phyloP scores from a whole-genome alignment of 2,113 vertebrate genomes.

The Callipepla squamata region DNA sequence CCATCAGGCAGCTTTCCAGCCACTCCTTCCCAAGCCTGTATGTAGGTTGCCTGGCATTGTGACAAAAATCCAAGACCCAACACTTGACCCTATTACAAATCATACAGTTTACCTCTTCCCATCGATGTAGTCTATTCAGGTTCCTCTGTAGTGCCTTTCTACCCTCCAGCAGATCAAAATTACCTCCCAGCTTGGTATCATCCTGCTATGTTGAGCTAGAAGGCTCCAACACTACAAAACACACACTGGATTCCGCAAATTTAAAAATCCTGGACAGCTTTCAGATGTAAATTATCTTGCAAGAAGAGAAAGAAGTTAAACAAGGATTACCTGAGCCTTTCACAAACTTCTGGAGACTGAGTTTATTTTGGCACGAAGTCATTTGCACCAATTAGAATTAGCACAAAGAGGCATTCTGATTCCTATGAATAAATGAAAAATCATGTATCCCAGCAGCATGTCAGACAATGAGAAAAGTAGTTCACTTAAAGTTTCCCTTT shows the following conservation, averaged over 20 bases:
- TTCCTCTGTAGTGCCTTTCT: too few species aligned
- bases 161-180: too few species aligned
- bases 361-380: not conserved
- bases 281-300: not conserved
- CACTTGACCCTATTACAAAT: too few species aligned
- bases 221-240: not conserved
- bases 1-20: too few species aligned
- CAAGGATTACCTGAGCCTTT: not conserved
- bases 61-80: too few species aligned
- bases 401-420: not conserved
- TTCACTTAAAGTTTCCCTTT: not conserved
- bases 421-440: not conserved
- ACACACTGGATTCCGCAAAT: not conserved
- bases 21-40: too few species aligned
- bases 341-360: not conserved
- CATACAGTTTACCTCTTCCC: too few species aligned
- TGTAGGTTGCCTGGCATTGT: too few species aligned
- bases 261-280: not conserved
- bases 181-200: too few species aligned
- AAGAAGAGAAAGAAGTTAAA: not conserved
- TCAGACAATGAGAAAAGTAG: not conserved
- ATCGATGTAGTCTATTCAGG: too few species aligned
- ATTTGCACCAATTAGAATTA: not conserved
- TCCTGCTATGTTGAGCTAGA: not conserved
- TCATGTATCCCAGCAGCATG: not conserved